Evolutionary conservation across 2,113 vertebrate genomes (phyloP), one percentile per base, ranked within the genome.

Genomic region (Haplotaxodon microlepis): DNA sequence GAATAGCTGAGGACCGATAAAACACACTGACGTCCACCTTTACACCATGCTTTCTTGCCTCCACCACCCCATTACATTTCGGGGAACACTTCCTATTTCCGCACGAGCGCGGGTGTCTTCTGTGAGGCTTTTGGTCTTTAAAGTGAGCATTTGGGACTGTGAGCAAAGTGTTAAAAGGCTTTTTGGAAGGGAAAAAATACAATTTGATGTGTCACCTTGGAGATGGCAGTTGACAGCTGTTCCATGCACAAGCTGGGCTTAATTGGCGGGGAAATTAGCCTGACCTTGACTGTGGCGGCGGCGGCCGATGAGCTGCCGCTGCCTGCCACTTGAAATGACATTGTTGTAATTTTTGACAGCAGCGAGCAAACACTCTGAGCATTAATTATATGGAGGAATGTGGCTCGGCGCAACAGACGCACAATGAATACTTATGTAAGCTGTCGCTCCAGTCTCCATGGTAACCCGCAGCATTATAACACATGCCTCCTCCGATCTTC

Each of bases 361-460:
- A 80, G 89, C 92, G 36, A 92, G 92, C 92, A 91, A 94, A 95
- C 95, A 95, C 95, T 93, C 89, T 24, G 86, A 94, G 94, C 91
- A 94, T 95, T 95, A 95, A 96, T 96, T 96, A 96, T 94, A 91
- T 86, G 91, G 86, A 73, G 86, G 91, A 90, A 93, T 93, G 93
- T 91, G 92, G 79, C 91, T 86, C 71, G 86, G 83, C 87, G 93
- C 91, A 93, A 90, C 87, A 92, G 91, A 93, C 82, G 82, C 92
- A 85, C 84, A 81, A 84, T 94, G 92, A 96, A 95, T 95, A 95
- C 96, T 96, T 96, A 96, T 96, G 96, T 96, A 96, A 96, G 95
- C 90, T 84, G 87, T 92, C 89, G 87, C 86, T 92, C 89, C 93
- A 92, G 95, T 97, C 94, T 95, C 96, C 94, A 96, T 96, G 85